Evolutionary conservation across 2,797 vertebrate genomes (phyloP).

Genomic region (Spinibarbus caldwelli): DNA sequence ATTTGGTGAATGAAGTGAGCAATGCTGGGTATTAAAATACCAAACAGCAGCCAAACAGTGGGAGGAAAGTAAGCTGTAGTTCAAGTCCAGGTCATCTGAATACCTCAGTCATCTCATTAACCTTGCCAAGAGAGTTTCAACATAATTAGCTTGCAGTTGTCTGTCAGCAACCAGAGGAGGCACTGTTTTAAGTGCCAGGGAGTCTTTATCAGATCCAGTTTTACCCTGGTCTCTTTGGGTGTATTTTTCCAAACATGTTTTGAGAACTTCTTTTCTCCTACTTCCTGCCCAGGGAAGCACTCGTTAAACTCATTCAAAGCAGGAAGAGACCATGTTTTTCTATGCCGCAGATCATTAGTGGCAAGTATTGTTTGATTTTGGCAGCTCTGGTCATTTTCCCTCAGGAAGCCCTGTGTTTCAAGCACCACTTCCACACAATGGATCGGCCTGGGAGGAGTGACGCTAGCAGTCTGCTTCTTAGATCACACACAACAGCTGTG

Average conservation of each 20-base stretch:
- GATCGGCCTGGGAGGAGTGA: constrained; percentile 65
- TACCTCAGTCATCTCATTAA: constrained; percentile 2
- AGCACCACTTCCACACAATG: constrained; percentile 77
- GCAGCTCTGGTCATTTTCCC: constrained; percentile 78
- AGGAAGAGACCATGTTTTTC: constrained; percentile 81
- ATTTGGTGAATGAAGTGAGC: background rate
- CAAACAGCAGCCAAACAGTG: background rate
- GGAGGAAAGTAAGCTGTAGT: constrained; percentile 27
- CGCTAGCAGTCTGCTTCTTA: constrained; percentile 58
- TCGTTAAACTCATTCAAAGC: constrained; percentile 73
- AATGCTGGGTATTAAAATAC: background rate
- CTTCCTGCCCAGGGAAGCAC: constrained; percentile 76
- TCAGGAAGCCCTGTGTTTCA: constrained; percentile 78
- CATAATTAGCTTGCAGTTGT: constrained; percentile 10
- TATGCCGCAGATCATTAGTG: constrained; percentile 75
- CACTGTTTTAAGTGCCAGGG: background rate
- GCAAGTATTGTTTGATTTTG: constrained; percentile 83
- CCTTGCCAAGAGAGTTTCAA: constrained; percentile 25
- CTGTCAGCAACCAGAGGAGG: constrained; percentile 19
- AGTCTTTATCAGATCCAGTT: constrained; percentile 1
- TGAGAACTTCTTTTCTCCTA: constrained; percentile 65
- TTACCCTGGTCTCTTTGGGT: constrained; percentile 57
- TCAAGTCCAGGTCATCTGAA: constrained; percentile 38
- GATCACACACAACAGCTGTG: constrained; percentile 65
- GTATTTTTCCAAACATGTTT: constrained; percentile 68